phyloP scores from a whole-genome alignment of 2,888 invertebrate genomes.

The Schrankia costaestrigalis region DNA sequence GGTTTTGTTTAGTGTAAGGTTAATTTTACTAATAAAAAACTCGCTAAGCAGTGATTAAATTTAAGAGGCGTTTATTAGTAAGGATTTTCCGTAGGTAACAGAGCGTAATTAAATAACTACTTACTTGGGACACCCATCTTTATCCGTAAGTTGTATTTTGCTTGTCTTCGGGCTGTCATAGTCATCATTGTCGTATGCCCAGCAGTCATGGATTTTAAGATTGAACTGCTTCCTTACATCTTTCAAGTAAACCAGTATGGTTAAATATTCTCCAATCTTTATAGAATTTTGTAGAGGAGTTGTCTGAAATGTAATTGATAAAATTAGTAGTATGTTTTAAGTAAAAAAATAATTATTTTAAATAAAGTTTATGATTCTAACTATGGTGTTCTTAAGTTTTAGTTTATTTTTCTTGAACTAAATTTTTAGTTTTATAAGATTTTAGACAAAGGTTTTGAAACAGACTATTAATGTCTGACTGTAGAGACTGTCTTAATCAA shows the following conservation, averaged over 20 bases:
- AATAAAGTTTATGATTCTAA: background rate
- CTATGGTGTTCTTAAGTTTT: background rate
- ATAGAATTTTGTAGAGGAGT: constrained; percentile 82
- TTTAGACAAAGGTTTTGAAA: no score
- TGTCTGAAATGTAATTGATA: constrained; percentile 56
- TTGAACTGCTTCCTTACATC: constrained; percentile 83
- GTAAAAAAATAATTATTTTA: no score
- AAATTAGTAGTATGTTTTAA: background rate
- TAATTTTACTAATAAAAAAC: no score
- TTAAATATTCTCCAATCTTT: constrained; percentile 85
- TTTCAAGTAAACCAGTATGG: constrained; percentile 85
- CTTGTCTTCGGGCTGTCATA: constrained; percentile 80
- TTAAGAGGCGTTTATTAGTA: no score
- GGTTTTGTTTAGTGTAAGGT: no score
- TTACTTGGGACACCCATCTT: constrained; percentile 84
- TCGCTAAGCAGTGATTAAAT: no score
- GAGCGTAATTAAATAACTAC: no score
- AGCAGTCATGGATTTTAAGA: constrained; percentile 85
- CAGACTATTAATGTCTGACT: no score
- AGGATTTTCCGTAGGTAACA: no score
- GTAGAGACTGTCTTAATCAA: no score
- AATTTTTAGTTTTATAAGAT: no score
- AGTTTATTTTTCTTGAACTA: no score
- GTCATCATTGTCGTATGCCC: constrained; percentile 85
- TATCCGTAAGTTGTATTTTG: constrained; percentile 84